These are phyloP conservation scores for Phanerotoma sp. DNA, from an alignment of 2,888 invertebrate genomes.

Conservation along the genomic window DNA sequence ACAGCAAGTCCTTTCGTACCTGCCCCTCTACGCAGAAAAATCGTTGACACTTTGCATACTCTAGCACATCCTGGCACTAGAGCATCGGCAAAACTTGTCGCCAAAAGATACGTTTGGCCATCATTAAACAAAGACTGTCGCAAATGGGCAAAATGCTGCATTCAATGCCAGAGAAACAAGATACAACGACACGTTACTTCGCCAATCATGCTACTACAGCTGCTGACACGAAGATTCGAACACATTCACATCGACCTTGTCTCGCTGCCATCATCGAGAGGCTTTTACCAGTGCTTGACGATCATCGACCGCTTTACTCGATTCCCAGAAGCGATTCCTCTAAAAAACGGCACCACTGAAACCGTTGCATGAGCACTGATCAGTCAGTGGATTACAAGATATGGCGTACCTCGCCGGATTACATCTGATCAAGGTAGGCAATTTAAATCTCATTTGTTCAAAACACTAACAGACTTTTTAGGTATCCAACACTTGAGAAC, in stretches of 20 bases:
- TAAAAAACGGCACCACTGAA: background rate
- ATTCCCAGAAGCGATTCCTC: background rate
- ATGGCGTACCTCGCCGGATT: background rate
- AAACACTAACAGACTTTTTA: too few species aligned
- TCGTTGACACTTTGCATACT: background rate
- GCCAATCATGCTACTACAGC: background rate
- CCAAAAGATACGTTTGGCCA: background rate
- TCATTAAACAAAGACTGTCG: background rate
- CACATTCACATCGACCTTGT: too few species aligned
- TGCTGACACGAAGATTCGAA: background rate
- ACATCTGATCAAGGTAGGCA: background rate
- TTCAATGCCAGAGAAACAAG: conserved; percentile 1
- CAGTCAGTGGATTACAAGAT: background rate
- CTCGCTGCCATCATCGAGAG: background rate
- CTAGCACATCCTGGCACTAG: background rate
- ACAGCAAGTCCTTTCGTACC: background rate
- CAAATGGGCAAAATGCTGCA: background rate
- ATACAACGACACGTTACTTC: background rate
- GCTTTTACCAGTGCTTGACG: background rate
- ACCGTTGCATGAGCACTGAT: background rate
- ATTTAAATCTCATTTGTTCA: background rate
- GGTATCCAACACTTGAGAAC: too few species aligned
- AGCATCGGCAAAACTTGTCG: background rate
- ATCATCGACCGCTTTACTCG: too few species aligned
- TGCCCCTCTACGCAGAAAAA: background rate